Evolutionary conservation across 1,140 invertebrate genomes (phyloP).

Genomic region (Dermatophagoides farinae): DNA sequence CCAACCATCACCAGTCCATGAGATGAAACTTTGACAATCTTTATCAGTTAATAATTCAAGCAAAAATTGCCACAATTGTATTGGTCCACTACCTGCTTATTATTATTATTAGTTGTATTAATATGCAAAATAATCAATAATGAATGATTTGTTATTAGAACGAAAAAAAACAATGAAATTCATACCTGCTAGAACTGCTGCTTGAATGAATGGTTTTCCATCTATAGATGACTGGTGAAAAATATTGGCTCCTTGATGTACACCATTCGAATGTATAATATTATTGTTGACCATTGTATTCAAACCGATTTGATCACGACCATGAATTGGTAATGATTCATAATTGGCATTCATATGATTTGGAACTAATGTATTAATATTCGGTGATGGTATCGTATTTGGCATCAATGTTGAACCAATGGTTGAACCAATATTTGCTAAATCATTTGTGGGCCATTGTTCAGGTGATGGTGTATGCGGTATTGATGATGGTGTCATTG

Average conservation of each 20-base stretch:
- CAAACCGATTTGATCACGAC: not conserved
- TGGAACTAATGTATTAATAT: not conserved
- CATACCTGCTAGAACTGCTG: conserved; percentile 41
- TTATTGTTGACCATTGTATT: not conserved
- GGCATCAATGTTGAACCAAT: too few species aligned
- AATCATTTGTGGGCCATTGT: conserved; percentile 21
- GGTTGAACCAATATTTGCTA: not conserved
- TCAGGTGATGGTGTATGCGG: conserved; percentile 23
- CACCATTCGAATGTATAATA: not conserved
- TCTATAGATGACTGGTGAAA: conserved; percentile 25
- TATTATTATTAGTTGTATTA: not conserved
- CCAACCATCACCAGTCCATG: conserved; percentile 96
- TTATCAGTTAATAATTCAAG: conserved; percentile 88
- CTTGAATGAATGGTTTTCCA: conserved; percentile 48
- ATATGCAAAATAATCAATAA: not conserved
- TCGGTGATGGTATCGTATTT: too few species aligned
- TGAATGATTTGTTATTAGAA: not conserved
- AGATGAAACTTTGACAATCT: conserved; percentile 82
- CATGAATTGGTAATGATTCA: not conserved
- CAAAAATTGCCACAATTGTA: conserved; percentile 93
- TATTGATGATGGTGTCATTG: conserved; percentile 43
- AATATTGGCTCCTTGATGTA: not conserved
- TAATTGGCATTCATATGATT: conserved; percentile 6
- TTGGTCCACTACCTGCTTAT: conserved; percentile 57
- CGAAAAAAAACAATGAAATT: conserved; percentile 4